phyloP scores from a whole-genome alignment of 2,113 vertebrate species.

The Tautogolabrus adspersus region DNA sequence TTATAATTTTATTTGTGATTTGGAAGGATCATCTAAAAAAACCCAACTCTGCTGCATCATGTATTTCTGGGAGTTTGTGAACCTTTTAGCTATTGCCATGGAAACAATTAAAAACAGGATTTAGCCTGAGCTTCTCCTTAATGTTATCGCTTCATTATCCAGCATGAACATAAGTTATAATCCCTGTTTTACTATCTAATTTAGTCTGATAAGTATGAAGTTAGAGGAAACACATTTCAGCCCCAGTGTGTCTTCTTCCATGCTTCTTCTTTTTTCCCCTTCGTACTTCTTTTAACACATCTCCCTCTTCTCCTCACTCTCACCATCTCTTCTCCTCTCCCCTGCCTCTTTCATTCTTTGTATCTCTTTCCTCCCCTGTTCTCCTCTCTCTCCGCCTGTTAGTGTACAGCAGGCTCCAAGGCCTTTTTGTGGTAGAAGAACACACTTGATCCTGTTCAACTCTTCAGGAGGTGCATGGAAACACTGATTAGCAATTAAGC shows the following conservation, averaged over 20 bases:
- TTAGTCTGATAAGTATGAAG: neutral
- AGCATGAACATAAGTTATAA: neutral
- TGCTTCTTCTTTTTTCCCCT: neutral
- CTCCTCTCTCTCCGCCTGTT: conserved; percentile 31
- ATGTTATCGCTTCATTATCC: too few species aligned
- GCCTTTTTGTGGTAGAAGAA: conserved; percentile 75
- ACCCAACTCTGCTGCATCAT: too few species aligned
- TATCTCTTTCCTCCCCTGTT: conserved; percentile 18
- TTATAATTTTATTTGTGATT: too few species aligned
- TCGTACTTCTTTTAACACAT: too few species aligned
- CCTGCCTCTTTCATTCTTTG: neutral
- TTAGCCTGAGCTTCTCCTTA: too few species aligned
- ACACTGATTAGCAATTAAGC: conserved; percentile 85
- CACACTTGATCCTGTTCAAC: conserved; percentile 82
- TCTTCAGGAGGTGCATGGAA: conserved; percentile 80
- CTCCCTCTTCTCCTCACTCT: neutral
- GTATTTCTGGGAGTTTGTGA: too few species aligned
- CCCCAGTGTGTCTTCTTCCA: too few species aligned
- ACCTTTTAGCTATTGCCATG: too few species aligned
- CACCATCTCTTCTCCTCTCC: conserved; percentile 2
- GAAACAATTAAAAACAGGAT: too few species aligned
- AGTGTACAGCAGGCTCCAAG: conserved; percentile 56
- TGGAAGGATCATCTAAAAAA: too few species aligned
- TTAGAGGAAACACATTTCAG: neutral
- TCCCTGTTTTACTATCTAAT: neutral